phyloP scores from a whole-genome alignment of 2,888 invertebrate genomes.

The Rhingia campestris region DNA sequence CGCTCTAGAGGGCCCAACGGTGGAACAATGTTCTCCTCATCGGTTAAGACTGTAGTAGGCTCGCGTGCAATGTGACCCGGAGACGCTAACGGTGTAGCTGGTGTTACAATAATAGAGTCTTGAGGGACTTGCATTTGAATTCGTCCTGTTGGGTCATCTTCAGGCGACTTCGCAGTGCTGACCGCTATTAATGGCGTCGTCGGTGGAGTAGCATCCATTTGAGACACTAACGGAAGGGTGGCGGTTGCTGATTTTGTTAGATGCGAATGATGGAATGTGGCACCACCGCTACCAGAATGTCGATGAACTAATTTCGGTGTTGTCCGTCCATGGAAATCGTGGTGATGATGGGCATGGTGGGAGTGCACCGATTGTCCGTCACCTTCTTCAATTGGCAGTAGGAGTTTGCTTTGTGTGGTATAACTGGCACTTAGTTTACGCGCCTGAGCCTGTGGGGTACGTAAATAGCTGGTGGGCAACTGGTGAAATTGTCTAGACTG shows the following conservation, averaged over 20 bases:
- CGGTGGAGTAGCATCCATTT: slow-evolving; percentile 81
- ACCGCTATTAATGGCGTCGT: slow-evolving; percentile 79
- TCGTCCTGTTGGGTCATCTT: slow-evolving; percentile 73
- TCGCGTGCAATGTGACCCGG: slow-evolving; percentile 80
- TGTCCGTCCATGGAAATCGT: slow-evolving; percentile 78
- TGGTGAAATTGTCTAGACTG: slow-evolving; percentile 85
- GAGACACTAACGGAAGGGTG: slow-evolving; percentile 81
- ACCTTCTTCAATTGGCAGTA: slow-evolving; percentile 83
- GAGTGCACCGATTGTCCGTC: slow-evolving; percentile 80
- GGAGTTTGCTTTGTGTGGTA: slow-evolving; percentile 81
- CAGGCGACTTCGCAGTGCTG: slow-evolving; percentile 75
- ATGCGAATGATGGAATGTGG: slow-evolving; percentile 79
- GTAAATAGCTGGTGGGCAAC: slow-evolving; percentile 83
- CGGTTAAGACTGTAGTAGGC: slow-evolving; percentile 75
- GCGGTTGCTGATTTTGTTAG: slow-evolving; percentile 82
- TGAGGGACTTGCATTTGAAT: slow-evolving; percentile 75
- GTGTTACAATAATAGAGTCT: slow-evolving; percentile 82
- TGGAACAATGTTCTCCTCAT: slow-evolving; percentile 78
- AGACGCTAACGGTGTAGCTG: slow-evolving; percentile 83
- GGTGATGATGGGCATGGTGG: slow-evolving; percentile 77
- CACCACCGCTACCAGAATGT: slow-evolving; percentile 80
- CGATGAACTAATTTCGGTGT: slow-evolving; percentile 80
- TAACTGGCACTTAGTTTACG: slow-evolving; percentile 82
- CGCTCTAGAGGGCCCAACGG: slow-evolving; percentile 80
- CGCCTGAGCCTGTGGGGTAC: slow-evolving; percentile 81